Base-by-base conservation (phyloP, 1,140 invertebrate genomes). In the Halictus rubicundus region DNA sequence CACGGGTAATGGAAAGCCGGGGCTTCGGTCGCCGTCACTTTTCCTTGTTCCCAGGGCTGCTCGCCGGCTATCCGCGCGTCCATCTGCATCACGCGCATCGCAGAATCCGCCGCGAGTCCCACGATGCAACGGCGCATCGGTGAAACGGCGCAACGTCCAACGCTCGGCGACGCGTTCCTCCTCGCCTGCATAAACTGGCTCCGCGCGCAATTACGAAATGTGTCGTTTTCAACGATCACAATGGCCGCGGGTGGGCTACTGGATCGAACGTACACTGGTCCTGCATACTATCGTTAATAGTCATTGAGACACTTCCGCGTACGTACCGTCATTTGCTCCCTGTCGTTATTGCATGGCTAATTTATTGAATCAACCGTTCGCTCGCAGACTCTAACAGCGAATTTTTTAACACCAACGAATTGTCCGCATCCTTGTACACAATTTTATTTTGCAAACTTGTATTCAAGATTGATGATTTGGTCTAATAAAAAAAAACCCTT, bases 171-270 rank as follows among this genome's bases (percentile, higher is more conserved):
- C 42, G 42, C 42, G 42, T 12, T 46, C 12, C 82, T 78, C 74
- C 72, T 78, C 69, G 57, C 72, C 65, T 68, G 78, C 82, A 85
- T 73, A 71, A 81, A 85, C 81, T 72, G 80, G 83, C 69, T 74
- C 79, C 37, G 16, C 25, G 16, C 49, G 82, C 87, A 89, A 89
- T 89, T 89, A 89, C 82, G 81, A 78, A 76, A 80, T 76, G 83
- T 82, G 87, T 82, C 86, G 78, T 73, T 75, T 84, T 78, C 82
- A 84, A 83, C 75, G 79, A 73, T 54, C 68, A 89, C 85, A 88
- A 88, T 83, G 81, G 64, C 21, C 81, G 68, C 72, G 69, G 46
- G 65, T 60, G 42, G 14, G 42, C 14, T 14, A 46, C 10, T 1
- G 10, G 42, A 46, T 12, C 42, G 42, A 46, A 46, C 42, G 10